Conservation (phyloP, 64 coral and sea anemone species). For the Porites australiensis region DNA sequence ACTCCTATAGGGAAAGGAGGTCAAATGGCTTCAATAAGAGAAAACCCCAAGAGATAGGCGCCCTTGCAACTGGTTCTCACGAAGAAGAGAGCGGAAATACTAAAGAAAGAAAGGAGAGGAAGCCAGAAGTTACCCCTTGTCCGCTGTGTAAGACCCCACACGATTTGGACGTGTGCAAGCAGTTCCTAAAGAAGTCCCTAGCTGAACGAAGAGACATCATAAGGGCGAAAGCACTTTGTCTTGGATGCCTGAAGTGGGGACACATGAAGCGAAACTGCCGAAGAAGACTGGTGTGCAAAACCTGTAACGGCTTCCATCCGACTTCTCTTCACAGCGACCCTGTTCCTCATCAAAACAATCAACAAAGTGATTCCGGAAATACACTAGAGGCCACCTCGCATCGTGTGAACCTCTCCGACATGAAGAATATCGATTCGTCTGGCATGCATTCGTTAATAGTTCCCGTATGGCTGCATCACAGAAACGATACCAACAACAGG, state of each 20-base stretch:
- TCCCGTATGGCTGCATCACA: not conserved
- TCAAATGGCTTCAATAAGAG: too few species aligned
- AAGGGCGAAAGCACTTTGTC: not conserved
- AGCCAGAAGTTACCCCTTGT: too few species aligned
- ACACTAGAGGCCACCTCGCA: not conserved
- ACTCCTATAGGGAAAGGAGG: too few species aligned
- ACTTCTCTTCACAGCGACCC: not conserved
- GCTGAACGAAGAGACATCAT: not conserved
- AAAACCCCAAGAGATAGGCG: too few species aligned
- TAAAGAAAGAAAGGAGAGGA: too few species aligned
- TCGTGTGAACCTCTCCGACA: not conserved
- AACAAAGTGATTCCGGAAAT: not conserved
- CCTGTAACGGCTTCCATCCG: too few species aligned
- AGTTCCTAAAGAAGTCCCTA: too few species aligned
- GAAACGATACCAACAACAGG: conserved; percentile 21
- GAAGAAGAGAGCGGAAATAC: not conserved
- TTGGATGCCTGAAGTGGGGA: not conserved
- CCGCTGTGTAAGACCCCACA: too few species aligned
- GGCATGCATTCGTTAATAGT: conserved; percentile 17
- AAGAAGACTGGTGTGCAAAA: not conserved
- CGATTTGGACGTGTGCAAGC: too few species aligned
- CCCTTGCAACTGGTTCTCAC: too few species aligned
- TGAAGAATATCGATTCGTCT: not conserved
- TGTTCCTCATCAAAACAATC: not conserved
- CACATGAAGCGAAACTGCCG: not conserved